Base-by-base conservation (phyloP, 1,140 invertebrate species). In the Drosophila serrata region DNA sequence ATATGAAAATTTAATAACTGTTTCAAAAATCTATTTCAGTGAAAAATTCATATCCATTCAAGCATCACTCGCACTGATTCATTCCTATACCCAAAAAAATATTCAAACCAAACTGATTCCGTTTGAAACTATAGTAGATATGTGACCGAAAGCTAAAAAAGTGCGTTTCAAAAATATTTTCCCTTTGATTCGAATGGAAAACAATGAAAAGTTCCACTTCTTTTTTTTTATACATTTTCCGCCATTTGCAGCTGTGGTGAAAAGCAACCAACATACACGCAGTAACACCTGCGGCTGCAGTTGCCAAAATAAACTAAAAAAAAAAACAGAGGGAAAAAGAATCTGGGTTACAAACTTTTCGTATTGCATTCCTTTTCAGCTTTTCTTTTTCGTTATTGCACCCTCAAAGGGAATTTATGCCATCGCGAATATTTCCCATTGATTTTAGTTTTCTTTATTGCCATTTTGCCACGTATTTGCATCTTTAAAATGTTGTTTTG, bases 361-460 rank as follows among this genome's bases (percentile, higher is more conserved):
- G 35, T 56, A 69, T 57, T 53, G 43, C 53, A 70, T 33, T 77
- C 39, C 39, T 33, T 39, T 15, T 53, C 24, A 46, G 37, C 31
- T 75, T 68, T 68, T 53, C 63, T 64, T 79, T 56, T 22, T 27
- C 37, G 11, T 27, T 46, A 19, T 55, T 43, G 49, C 33, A 24
- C 2, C 8, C 55, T 58, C 55, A 53, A 87, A 87, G 72, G 68
- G 77, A 87, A 84, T 87, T 88, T 87, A 88, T 87, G 84, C 84
- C 84, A 87, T 55, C 60, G 80, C 76, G 80, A 87, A 87, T 86
- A 76, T 87, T 86, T 87, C 75, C 75, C 84, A 86, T 86, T 88
- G 84, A 88, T 87, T 87, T 88, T 77, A 67, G 80, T 77, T 62
- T 82, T 80, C 80, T 84, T 87, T 88, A 87, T 88, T 77, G 80